A percentile compares a stretch with the other conserved stretches of the same genome.
These are phyloP conservation scores for Escarpia spicata DNA, from an alignment of 2,888 invertebrate species.

Conservation along the genomic window DNA sequence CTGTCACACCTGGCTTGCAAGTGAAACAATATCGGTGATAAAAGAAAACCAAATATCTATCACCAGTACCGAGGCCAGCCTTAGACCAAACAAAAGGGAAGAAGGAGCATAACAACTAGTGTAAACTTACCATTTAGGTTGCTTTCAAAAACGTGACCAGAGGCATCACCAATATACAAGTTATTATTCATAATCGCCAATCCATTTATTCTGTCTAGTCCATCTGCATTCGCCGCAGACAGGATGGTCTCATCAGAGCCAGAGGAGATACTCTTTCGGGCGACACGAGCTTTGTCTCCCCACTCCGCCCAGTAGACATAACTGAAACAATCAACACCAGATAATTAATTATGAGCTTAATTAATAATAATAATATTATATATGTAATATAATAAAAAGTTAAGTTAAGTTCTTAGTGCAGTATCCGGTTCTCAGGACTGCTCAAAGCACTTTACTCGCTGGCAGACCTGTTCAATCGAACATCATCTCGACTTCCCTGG, in stretches of 20 bases:
- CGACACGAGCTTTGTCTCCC: background rate
- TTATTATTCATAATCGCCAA: background rate
- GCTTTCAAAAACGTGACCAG: background rate
- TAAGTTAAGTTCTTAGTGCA: no score
- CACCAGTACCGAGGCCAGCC: no score
- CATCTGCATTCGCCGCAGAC: background rate
- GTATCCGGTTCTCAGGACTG: no score
- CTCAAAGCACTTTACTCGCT: no score
- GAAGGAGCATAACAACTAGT: background rate
- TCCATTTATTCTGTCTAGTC: background rate
- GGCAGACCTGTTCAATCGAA: no score
- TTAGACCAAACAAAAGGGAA: no score
- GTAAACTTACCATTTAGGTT: background rate
- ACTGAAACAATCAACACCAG: background rate
- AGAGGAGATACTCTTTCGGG: background rate
- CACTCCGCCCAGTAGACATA: background rate
- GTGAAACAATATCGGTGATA: no score
- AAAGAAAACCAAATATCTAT: no score
- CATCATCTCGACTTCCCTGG: no score
- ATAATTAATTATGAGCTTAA: background rate
- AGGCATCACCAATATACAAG: background rate
- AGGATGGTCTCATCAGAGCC: background rate
- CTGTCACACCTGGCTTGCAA: no score
- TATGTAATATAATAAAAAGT: no score
- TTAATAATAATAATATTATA: background rate